Conservation (phyloP, 2,888 invertebrate species). For the Beris morrisii region DNA sequence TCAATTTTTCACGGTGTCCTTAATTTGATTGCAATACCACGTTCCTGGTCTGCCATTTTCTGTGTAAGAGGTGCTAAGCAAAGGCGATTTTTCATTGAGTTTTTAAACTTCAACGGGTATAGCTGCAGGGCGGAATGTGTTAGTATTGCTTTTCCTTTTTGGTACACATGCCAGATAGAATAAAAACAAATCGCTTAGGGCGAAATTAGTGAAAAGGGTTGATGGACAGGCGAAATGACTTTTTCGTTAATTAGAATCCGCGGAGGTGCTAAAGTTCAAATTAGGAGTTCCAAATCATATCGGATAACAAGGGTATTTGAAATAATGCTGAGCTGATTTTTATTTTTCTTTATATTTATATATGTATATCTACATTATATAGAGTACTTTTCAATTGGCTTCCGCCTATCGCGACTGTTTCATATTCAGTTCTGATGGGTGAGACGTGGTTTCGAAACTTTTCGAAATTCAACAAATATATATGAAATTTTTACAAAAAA, state of each 20-base stretch:
- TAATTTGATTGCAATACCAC: constrained; percentile 36
- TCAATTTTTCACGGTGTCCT: constrained; percentile 38
- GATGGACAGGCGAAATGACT: constrained; percentile 37
- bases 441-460: too few species aligned
- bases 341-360: too few species aligned
- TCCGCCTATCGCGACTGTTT: too few species aligned
- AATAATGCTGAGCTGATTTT: too few species aligned
- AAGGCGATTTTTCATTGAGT: constrained; percentile 25
- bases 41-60: background rate
- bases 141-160: background rate
- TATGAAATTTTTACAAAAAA: too few species aligned
- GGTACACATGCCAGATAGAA: constrained; percentile 5
- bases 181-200: constrained; percentile 32
- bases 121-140: background rate
- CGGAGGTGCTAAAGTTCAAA: constrained; percentile 16
- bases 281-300: constrained; percentile 5
- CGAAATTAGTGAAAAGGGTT: constrained; percentile 35
- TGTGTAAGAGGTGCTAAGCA: constrained; percentile 19
- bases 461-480: too few species aligned
- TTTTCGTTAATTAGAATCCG: constrained; percentile 33
- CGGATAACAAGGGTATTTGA: background rate
- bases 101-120: too few species aligned
- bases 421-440: too few species aligned
- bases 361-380: too few species aligned
- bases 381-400: too few species aligned